Percentiles rank a stretch among this genome's conserved stretches.
These are phyloP conservation scores for Trypoxylus dichotomus DNA, from an alignment of 1,140 invertebrate species.

Conservation along the genomic window DNA sequence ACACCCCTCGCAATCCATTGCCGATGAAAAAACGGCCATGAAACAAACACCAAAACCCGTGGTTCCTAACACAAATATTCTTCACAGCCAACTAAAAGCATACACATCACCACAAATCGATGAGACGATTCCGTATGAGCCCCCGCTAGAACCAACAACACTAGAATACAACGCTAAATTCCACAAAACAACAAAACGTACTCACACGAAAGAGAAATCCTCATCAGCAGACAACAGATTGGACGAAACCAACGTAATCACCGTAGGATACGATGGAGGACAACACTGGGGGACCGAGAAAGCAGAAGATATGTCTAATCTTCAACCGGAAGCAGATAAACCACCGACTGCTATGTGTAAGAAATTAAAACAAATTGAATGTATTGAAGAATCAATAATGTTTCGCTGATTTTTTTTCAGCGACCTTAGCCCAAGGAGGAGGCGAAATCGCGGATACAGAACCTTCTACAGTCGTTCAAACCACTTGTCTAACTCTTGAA, in stretches of 20 bases:
- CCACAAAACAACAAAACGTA: not conserved
- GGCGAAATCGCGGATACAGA: too few species aligned
- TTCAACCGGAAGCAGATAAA: not conserved
- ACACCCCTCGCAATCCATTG: not conserved
- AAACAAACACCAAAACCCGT: not conserved
- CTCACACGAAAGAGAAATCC: not conserved
- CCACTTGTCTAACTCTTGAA: too few species aligned
- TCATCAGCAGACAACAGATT: not conserved
- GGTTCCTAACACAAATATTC: not conserved
- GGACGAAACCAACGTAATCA: not conserved
- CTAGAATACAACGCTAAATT: not conserved
- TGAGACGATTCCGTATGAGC: not conserved
- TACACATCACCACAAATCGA: not conserved
- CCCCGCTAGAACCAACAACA: not conserved
- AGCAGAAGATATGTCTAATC: not conserved
- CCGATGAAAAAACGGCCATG: not conserved
- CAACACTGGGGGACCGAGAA: not conserved
- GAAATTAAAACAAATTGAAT: not conserved
- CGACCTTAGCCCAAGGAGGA: too few species aligned
- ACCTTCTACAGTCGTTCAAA: too few species aligned
- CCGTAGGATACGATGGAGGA: not conserved
- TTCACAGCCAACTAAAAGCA: not conserved
- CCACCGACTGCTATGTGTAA: not conserved
- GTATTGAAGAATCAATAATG: too few species aligned
- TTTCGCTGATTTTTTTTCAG: too few species aligned